Evolutionary conservation across 2,113 vertebrate species (phyloP).

Genomic region (Hirundichthys speculiger): DNA sequence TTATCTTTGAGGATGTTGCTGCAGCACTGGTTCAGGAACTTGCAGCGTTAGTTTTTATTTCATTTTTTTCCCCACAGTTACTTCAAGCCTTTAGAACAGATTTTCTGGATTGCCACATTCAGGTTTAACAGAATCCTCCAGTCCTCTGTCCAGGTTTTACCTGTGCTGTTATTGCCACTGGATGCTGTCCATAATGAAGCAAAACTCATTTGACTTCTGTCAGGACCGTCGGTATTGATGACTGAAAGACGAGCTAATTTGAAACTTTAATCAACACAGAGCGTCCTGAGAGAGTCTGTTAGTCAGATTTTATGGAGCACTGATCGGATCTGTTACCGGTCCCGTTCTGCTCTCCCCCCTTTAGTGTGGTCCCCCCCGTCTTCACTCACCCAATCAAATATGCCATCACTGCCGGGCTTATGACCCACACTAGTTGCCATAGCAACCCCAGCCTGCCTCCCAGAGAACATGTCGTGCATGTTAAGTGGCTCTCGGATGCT

Average conservation of each 20-base stretch:
- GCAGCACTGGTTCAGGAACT: too few species aligned
- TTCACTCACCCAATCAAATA: constrained; percentile 73
- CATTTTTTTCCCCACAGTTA: too few species aligned
- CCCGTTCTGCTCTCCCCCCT: constrained; percentile 6
- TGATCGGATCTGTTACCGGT: constrained; percentile 50
- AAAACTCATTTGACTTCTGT: not conserved
- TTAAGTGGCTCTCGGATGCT: constrained; percentile 75
- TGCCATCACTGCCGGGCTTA: constrained; percentile 64
- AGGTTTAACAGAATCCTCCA: too few species aligned
- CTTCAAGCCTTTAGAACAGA: too few species aligned
- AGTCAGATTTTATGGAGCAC: constrained; percentile 26
- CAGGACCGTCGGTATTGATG: not conserved
- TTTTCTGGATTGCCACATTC: too few species aligned
- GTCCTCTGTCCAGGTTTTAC: too few species aligned
- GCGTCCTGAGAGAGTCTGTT: constrained; percentile 4
- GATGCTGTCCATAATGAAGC: not conserved
- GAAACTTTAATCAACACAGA: not conserved
- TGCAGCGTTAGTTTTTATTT: too few species aligned
- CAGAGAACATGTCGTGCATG: constrained; percentile 74
- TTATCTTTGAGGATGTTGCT: too few species aligned
- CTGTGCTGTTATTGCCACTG: too few species aligned
- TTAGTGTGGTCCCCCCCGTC: constrained; percentile 44
- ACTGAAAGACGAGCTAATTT: not conserved
- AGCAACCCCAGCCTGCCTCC: constrained; percentile 74
- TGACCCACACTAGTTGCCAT: constrained; percentile 74